A percentile compares a stretch with the other conserved stretches of the same genome.
These are phyloP conservation scores for Polyommatus icarus DNA, from an alignment of 2,888 invertebrate genomes.

Conservation along the genomic window DNA sequence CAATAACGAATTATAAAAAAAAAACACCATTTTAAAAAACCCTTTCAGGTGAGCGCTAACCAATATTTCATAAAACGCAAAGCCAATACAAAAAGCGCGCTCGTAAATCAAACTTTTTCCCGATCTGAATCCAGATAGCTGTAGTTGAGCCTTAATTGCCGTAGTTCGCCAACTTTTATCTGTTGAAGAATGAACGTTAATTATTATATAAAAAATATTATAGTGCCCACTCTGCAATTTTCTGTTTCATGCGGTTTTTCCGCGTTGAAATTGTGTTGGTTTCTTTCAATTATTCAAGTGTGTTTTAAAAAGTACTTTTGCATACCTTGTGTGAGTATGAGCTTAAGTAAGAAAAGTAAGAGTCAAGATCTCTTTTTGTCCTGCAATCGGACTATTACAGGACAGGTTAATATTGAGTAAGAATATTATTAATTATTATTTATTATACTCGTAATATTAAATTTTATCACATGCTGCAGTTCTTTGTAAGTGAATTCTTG, in stretches of 20 bases:
- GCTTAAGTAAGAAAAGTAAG: too few relatives aligned
- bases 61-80: conserved; percentile 23
- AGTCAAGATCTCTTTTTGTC: too few relatives aligned
- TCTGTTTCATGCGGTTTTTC: not conserved
- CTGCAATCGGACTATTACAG: too few relatives aligned
- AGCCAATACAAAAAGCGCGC: conserved; percentile 22
- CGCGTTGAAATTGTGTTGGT: not conserved
- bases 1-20: not conserved
- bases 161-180: conserved; percentile 33
- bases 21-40: not conserved
- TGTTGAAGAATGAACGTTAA: conserved; percentile 17
- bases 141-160: conserved; percentile 34
- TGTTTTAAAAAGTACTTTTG: too few relatives aligned
- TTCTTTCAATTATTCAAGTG: too few relatives aligned
- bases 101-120: conserved; percentile 32
- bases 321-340: too few relatives aligned
- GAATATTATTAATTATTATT: too few relatives aligned
- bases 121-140: conserved; percentile 32
- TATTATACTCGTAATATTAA: too few relatives aligned
- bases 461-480: too few relatives aligned
- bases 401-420: too few relatives aligned
- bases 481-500: too few relatives aligned
- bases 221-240: not conserved
- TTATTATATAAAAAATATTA: conserved; percentile 20
- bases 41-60: not conserved